Base-by-base conservation (phyloP, 2,797 vertebrate species). In the Chlorospingus semifuscus region DNA sequence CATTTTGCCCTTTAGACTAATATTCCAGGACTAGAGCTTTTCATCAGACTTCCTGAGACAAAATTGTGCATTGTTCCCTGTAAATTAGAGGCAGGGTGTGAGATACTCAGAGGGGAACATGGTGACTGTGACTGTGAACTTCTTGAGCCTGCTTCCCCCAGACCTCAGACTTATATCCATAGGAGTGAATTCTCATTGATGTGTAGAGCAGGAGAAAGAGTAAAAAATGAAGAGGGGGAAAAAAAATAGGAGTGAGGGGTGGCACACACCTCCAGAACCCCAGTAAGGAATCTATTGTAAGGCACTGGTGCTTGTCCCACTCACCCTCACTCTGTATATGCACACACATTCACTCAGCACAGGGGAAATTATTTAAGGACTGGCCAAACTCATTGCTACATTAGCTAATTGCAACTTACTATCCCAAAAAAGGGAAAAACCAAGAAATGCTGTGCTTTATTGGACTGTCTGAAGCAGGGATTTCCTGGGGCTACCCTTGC, bases 161-260 rank as follows among this genome's bases (percentile, higher is more conserved):
- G 60, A 83, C 16, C 34, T 52, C 41, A 71, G 26, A 27, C 8
- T 37, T 41, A 41, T 6, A 52, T 80, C 27, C 42, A 36, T 2
- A 3, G 32, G 11, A 46, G 7, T 17, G 21, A 88, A 8, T 23
- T 52, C 17, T 52, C 27, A 52, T 52, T 52, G 27, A 60, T 13
- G 10, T 13, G 24, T 14, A 49, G 27, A 60, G 60, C 18, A 56
- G 27, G 14, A 76, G 22, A 57, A 10, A 79, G 29, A 66, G 21
- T 32, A 49, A 24, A 4, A 32, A 29, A 47, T 42, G 2, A 69
- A 60, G 36, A 12, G 20, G 3, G 6, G 15, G 3, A 17, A 57
- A 11, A 20, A 41, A 30, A n/a, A 29, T 12, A 4, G 3, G 6
- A 26, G 8, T 12, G 11, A 4, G 12, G 12, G 4, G 4, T 11